These are phyloP conservation scores for Microcebus ravelobensis DNA, from an alignment of 2,113 vertebrate species.

Conservation along the genomic window DNA sequence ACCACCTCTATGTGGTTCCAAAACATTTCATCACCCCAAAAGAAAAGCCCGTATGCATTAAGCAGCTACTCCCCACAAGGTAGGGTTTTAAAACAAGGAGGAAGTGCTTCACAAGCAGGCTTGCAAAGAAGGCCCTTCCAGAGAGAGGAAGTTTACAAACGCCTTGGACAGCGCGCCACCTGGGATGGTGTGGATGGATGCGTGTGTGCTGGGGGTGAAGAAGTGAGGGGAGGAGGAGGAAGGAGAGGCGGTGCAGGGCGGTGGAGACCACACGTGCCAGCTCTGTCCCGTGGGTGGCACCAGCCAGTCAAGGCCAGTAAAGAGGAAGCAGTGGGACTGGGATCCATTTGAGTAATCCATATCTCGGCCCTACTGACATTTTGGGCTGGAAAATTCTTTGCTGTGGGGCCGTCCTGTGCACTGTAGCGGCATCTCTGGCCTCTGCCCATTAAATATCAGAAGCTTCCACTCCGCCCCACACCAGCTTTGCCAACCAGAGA, in stretches of 20 bases:
- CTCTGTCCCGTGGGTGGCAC: background rate
- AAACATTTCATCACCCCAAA: background rate
- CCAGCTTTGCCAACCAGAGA: background rate
- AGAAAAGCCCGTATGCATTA: background rate
- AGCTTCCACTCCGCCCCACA: background rate
- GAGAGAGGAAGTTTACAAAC: background rate
- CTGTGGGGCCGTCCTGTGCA: no score
- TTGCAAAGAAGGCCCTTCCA: background rate
- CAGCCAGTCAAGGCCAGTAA: background rate
- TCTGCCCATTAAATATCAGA: background rate
- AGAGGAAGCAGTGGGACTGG: background rate
- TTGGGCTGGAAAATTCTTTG: background rate
- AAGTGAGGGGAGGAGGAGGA: background rate
- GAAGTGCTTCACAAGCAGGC: background rate
- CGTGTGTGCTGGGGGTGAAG: background rate
- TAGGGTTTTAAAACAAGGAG: background rate
- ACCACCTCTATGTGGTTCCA: background rate
- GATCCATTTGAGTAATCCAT: background rate
- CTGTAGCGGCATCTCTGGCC: background rate
- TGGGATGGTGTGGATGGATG: background rate
- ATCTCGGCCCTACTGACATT: background rate
- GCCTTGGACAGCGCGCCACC: background rate
- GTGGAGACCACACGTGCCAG: fast-evolving
- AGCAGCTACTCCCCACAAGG: background rate
- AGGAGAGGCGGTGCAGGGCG: background rate